These are phyloP conservation scores for Pecten maximus DNA, from an alignment of 2,888 invertebrate genomes.

Conservation along the genomic window DNA sequence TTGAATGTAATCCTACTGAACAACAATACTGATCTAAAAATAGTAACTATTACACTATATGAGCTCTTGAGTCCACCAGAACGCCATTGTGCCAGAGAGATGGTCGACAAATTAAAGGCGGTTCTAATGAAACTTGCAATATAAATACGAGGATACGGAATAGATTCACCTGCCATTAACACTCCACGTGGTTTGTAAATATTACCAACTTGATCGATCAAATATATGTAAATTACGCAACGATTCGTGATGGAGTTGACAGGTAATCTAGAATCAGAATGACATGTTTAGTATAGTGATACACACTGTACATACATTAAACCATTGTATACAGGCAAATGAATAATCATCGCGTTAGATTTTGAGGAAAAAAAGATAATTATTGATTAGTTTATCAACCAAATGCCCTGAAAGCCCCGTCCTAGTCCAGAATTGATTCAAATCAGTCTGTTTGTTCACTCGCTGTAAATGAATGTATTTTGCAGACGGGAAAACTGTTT, in stretches of 20 bases:
- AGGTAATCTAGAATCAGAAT: background rate
- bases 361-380: background rate
- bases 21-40: background rate
- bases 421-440: background rate
- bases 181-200: background rate
- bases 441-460: background rate
- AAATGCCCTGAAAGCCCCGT: background rate
- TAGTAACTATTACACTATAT: too few relatives aligned
- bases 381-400: background rate
- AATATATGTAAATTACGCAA: background rate
- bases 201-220: background rate
- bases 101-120: background rate
- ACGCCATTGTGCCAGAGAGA: background rate
- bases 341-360: background rate
- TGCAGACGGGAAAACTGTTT: too few relatives aligned
- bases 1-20: background rate
- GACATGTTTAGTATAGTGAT: too few relatives aligned
- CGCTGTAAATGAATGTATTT: background rate
- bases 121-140: background rate
- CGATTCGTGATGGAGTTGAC: background rate
- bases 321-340: background rate
- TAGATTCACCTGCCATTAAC: background rate
- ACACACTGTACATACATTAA: background rate
- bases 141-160: background rate
- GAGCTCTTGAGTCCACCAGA: too few relatives aligned